Evolutionary conservation across 2,113 vertebrate genomes (phyloP).

Genomic region (Hoplias malabaricus): DNA sequence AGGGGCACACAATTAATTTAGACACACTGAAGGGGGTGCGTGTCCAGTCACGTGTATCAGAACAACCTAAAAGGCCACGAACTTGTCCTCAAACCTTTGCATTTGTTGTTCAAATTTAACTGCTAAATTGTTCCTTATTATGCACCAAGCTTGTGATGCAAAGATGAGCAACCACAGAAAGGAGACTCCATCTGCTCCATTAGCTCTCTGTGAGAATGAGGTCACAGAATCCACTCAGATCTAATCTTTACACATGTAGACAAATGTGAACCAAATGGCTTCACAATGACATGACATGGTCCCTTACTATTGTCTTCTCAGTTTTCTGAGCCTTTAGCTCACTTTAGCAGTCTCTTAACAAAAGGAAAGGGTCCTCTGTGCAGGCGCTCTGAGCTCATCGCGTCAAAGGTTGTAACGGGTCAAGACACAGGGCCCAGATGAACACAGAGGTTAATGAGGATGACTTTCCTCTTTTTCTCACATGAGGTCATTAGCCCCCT

Average conservation of each 20-base stretch:
- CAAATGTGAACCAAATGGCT: background rate
- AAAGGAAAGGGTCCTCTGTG: slow-evolving; percentile 57
- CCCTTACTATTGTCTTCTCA: slow-evolving; percentile 3
- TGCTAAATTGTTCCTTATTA: background rate
- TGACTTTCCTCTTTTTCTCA: slow-evolving; percentile 50
- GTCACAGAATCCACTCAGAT: background rate
- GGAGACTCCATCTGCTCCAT: background rate
- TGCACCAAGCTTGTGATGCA: background rate
- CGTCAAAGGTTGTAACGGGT: slow-evolving; percentile 58
- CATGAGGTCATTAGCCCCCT: slow-evolving; percentile 45
- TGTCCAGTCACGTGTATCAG: no score
- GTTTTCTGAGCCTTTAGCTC: slow-evolving; percentile 15
- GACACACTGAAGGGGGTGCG: no score
- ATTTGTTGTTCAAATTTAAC: no score
- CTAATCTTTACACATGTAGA: background rate
- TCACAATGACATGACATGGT: background rate
- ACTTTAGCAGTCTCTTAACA: slow-evolving; percentile 41
- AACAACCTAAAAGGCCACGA: no score
- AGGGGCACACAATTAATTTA: no score
- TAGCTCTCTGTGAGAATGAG: background rate
- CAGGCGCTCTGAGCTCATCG: slow-evolving; percentile 52
- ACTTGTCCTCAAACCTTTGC: no score
- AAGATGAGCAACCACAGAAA: background rate
- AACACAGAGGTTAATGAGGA: slow-evolving; percentile 56
- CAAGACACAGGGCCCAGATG: slow-evolving; percentile 31